A percentile compares a stretch with the other conserved stretches of the same genome.
These are phyloP conservation scores for Drosophila longiperda DNA, from an alignment of 2,888 invertebrate species.

Conservation along the genomic window DNA sequence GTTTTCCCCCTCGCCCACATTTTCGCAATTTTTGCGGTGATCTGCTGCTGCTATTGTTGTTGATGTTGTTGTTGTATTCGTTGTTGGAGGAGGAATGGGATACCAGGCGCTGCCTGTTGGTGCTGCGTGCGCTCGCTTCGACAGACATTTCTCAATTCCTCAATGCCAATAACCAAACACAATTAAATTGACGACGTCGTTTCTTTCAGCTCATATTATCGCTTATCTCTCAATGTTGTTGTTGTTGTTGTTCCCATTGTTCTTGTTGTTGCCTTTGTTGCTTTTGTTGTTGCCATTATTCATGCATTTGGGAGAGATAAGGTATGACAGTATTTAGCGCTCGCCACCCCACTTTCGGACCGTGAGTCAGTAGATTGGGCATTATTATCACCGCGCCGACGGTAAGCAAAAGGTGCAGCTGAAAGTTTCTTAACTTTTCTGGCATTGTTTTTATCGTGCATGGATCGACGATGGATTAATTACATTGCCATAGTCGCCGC, in stretches of 20 bases:
- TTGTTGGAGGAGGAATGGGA: conserved; percentile 1
- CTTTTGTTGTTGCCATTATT: background rate
- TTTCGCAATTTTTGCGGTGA: conserved; percentile 25
- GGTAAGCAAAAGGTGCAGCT: background rate
- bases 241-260: background rate
- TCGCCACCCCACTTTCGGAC: background rate
- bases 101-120: conserved; percentile 22
- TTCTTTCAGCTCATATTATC: conserved; percentile 22
- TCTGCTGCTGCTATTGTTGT: conserved; percentile 19
- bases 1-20: conserved; percentile 4
- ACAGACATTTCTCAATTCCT: conserved; percentile 46
- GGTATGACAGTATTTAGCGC: conserved; percentile 29
- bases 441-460: background rate
- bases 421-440: background rate
- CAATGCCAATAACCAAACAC: conserved; percentile 25
- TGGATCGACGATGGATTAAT: background rate
- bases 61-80: conserved; percentile 6
- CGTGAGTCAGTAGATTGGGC: conserved; percentile 10
- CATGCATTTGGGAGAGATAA: conserved; percentile 33
- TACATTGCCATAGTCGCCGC: background rate
- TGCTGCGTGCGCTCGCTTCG: conserved; percentile 19
- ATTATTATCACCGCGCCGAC: conserved; percentile 9
- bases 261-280: background rate
- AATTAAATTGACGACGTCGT: conserved; percentile 20
- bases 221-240: conserved; percentile 31